Conservation (phyloP, 1,140 invertebrate species). For the Euura saliciscinereae region DNA sequence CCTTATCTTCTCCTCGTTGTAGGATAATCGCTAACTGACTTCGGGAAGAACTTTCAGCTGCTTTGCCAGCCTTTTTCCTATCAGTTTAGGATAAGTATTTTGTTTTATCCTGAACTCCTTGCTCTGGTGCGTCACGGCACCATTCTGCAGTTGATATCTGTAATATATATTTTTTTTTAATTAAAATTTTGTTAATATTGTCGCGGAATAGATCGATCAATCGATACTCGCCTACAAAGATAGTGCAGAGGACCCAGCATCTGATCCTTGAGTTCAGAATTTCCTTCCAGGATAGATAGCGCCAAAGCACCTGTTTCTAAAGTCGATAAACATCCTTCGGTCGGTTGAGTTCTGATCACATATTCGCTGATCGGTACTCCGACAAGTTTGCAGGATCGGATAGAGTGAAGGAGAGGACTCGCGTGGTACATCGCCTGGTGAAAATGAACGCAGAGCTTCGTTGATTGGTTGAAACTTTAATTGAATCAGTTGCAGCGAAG, state of each 20-base stretch:
- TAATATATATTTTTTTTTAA: conserved; percentile 10
- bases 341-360: conserved; percentile 91
- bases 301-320: conserved; percentile 88
- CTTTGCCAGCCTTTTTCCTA: conserved; percentile 78
- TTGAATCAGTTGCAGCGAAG: not conserved
- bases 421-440: conserved; percentile 74
- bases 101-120: conserved; percentile 89
- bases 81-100: conserved; percentile 82
- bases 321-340: conserved; percentile 89
- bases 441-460: conserved; percentile 15
- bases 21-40: conserved; percentile 20
- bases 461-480: not conserved
- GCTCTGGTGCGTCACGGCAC: conserved; percentile 90
- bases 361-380: conserved; percentile 79
- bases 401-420: conserved; percentile 68
- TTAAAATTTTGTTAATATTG: too few relatives aligned
- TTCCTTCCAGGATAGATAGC: conserved; percentile 76
- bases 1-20: too few relatives aligned
- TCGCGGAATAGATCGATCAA: too few relatives aligned
- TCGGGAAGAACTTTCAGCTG: conserved; percentile 53
- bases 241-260: conserved; percentile 81
- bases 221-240: conserved; percentile 69
- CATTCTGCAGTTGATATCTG: conserved; percentile 82
- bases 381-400: conserved; percentile 80
- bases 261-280: conserved; percentile 68